Percentiles rank a stretch among this genome's conserved stretches.
These are phyloP conservation scores for Eira barbara DNA, from an alignment of 2,113 vertebrate species.

Conservation along the genomic window DNA sequence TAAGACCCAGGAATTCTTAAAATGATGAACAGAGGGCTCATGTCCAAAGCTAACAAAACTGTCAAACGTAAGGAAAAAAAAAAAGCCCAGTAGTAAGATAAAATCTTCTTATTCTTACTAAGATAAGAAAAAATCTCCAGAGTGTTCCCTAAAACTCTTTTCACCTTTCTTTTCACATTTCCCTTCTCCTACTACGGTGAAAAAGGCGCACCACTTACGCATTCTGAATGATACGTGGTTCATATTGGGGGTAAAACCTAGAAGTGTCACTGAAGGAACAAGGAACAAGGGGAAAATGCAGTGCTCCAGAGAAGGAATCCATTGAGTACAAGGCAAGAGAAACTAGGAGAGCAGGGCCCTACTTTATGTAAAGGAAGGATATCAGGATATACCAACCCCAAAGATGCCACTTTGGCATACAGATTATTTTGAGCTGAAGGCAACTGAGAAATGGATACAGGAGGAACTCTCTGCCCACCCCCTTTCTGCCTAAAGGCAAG, in stretches of 20 bases:
- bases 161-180: not conserved
- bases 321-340: not conserved
- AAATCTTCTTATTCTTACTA: not conserved
- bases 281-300: not conserved
- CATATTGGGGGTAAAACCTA: not conserved
- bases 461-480: not conserved
- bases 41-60: not conserved
- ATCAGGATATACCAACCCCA: too few species aligned
- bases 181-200: not conserved
- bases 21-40: not conserved
- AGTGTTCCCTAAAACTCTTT: not conserved
- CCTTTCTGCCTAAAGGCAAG: not conserved
- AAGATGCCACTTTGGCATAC: not conserved
- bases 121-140: not conserved
- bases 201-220: accelerated
- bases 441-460: not conserved
- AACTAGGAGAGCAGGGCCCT: not conserved
- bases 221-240: not conserved
- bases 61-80: not conserved
- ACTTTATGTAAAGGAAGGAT: not conserved
- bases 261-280: not conserved
- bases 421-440: not conserved
- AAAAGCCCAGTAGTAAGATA: not conserved
- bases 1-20: not conserved
- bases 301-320: not conserved